Base-by-base conservation (phyloP, 2,888 invertebrate species). In the Dione juno region DNA sequence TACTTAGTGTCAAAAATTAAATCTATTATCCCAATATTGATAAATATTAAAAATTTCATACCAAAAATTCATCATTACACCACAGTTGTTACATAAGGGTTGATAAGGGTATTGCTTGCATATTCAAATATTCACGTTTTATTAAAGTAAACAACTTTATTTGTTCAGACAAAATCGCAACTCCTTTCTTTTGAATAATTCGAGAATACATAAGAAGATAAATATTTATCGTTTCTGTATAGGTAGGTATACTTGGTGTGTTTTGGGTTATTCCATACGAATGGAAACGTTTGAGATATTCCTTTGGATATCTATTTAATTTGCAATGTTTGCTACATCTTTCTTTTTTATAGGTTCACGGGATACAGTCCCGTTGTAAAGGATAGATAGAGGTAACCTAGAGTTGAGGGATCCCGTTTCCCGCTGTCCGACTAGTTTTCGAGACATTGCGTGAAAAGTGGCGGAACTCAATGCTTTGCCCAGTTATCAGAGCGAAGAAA, bases 141-240 rank as follows among this genome's bases (percentile, higher is more conserved):
- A 75, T 67, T 66, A 71, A 73, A 73, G 70, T 65, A 74, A 73
- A 73, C 71, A 74, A 65, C 57, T 66, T 71, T 74, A 69, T 74
- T 74, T 74, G 73, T 73, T 71, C 70, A 67, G 53, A 37, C 67
- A 54, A 67, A 61, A 71, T 69, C 66, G 67, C 58, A 45, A 73
- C 48, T 69, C 45, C 53, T 67, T 72, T 69, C 66, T 72, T 74
- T 72, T 71, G 74, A 74, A 72, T 75, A 71, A 74, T 74, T 67
- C 45, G 71, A 19, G 72, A 71, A 67, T 71, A 63, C 61, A 65
- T 69, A 64, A 58, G 35, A 65, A 50, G 53, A 41, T 65, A 58
- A 54, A 69, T 66, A 69, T 59, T 53, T 61, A 48, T 68, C n/a
- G 53, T 14, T 54, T 19, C 19, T 68, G 37, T 54, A 37, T 63